Base-by-base conservation (phyloP, 1,140 invertebrate species). In the Heliconius congener region DNA sequence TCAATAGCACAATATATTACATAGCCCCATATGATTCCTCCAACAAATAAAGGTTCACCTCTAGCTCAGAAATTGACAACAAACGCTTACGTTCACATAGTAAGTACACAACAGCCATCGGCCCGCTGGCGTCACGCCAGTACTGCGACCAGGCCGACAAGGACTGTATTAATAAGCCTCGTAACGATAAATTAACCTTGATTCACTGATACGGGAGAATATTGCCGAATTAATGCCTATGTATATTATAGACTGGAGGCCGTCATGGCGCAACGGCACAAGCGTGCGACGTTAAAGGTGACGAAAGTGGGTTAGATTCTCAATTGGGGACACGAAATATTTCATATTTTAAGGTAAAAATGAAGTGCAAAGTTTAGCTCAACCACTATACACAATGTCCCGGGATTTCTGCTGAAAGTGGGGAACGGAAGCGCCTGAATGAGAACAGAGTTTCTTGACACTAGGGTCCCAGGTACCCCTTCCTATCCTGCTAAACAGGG, bases 91-190 rank as follows among this genome's bases (percentile, higher is more conserved):
- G 50, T 19, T 18, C 50, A 60, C 55, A 76, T 76, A 76, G 39
- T 76, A 76, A 66, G 74, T 76, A 71, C 74, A 76, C 74, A 76
- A 46, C 55, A 34, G 37, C 23, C 46, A 66, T 71, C 66, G 60
- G 39, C 39, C 37, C 74, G 74, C 79, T 84, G 83, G 83, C 83
- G 52, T 71, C 30, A 37, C 46, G 81, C 83, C 83, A 84, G 78
- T 76, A 73, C 70, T 79, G 73, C 78, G 81, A 81, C 74, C 76
- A 78, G 76, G 75, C 71, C 74, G 78, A 82, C 81, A 76, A 52
- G 81, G 77, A 50, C 80, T 70, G 81, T 81, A 84, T 84, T 84
- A 84, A 84, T 84, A 84, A 84, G 82, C 73, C 72, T 82, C 73
- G 79, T 83, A 76, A 79, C 77, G 78, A 74, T 83, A 81, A 83